Percentiles rank a stretch among this genome's conserved stretches.
These are phyloP conservation scores for Corydoras maculifer DNA, from an alignment of 2,113 vertebrate species.

Conservation along the genomic window DNA sequence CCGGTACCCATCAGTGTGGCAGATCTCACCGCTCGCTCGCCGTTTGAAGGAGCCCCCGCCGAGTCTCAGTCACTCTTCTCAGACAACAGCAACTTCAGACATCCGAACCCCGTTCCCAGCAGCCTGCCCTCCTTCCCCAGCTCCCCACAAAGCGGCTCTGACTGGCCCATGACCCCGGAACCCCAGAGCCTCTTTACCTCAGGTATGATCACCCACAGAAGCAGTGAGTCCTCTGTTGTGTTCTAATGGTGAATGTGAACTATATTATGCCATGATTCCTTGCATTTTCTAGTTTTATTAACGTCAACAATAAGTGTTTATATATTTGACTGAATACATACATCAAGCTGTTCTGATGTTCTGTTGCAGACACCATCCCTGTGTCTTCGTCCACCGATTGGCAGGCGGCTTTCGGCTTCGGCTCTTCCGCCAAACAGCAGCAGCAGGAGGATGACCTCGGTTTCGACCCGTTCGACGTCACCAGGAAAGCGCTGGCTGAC, in stretches of 20 bases:
- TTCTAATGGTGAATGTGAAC: too few species aligned
- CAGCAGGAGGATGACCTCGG: conserved; percentile 97
- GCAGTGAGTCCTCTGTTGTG: background rate
- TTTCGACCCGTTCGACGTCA: conserved; percentile 98
- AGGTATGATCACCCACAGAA: conserved; percentile 61
- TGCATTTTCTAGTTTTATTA: background rate
- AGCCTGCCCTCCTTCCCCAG: conserved; percentile 89
- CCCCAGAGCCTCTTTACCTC: conserved; percentile 98
- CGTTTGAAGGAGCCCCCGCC: conserved; percentile 91
- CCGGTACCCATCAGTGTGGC: conserved; percentile 89
- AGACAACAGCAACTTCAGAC: conserved; percentile 72
- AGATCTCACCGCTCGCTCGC: conserved; percentile 88
- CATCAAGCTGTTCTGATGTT: too few species aligned
- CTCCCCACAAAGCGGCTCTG: conserved; percentile 82
- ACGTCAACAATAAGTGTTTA: too few species aligned
- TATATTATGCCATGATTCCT: too few species aligned
- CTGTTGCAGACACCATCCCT: conserved; percentile 86
- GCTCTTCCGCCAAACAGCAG: conserved; percentile 83
- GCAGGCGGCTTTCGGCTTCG: conserved; percentile 98
- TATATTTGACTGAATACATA: too few species aligned
- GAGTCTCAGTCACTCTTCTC: conserved; percentile 83
- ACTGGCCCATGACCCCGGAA: conserved; percentile 97
- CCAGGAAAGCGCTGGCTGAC: conserved; percentile 96
- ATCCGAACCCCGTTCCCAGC: conserved; percentile 94
- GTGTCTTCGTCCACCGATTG: conserved; percentile 98